Percentiles rank a stretch among this genome's conserved stretches.
Evolutionary conservation across 2,113 vertebrate species (phyloP).

Genomic region (Eclectus roratus): DNA sequence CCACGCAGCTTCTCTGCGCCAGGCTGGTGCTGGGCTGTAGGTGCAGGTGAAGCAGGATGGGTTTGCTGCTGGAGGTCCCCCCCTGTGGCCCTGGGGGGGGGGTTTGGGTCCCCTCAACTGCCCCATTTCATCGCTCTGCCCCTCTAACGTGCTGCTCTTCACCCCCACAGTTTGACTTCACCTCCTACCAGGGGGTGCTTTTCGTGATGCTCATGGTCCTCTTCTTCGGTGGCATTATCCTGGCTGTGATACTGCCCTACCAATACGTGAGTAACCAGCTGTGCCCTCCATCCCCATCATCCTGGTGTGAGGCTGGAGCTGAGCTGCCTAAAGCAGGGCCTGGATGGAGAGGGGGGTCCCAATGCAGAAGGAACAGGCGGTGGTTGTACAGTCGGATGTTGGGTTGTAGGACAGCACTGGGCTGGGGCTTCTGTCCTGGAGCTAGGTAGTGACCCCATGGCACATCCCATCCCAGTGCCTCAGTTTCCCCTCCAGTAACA

Average conservation of each 20-base stretch:
- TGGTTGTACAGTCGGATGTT: background rate
- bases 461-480: background rate
- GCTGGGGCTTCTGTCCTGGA: background rate
- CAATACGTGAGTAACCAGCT: conserved; percentile 79
- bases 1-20: accelerated
- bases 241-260: conserved; percentile 84
- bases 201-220: conserved; percentile 86
- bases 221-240: conserved; percentile 83
- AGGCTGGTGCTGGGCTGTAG: background rate
- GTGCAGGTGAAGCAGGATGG: background rate
- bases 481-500: background rate
- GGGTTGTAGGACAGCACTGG: background rate
- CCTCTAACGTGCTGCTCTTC: background rate
- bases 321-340: background rate
- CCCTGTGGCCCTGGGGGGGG: background rate
- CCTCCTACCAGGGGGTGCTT: conserved; percentile 86
- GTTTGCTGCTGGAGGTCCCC: background rate
- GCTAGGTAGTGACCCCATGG: background rate
- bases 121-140: background rate
- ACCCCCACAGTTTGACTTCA: conserved; percentile 84
- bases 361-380: background rate
- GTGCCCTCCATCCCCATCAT: background rate
- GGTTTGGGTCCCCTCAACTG: background rate
- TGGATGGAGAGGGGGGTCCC: background rate
- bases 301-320: background rate